phyloP scores from a whole-genome alignment of 1,140 invertebrate species.

The Zophobas morio region DNA sequence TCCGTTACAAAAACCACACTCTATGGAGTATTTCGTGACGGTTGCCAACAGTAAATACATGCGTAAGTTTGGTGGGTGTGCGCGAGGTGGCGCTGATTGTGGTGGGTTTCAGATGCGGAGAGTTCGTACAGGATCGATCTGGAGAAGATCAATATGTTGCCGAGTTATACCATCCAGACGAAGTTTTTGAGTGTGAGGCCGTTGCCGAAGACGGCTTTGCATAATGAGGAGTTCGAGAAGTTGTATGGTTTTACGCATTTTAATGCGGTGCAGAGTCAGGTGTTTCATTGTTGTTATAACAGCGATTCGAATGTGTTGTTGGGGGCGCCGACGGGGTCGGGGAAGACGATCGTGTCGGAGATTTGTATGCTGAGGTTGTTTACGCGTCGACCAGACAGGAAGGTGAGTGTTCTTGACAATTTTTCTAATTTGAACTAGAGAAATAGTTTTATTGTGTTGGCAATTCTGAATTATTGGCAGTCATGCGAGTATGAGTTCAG shows the following conservation, averaged over 20 bases:
- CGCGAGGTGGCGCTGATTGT: background rate
- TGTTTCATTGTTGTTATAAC: constrained; percentile 97
- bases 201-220: constrained; percentile 83
- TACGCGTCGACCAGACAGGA: constrained; percentile 83
- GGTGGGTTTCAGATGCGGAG: constrained; percentile 60
- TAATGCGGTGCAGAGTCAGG: constrained; percentile 99
- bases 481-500: too few species aligned
- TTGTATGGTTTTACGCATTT: constrained; percentile 96
- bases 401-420: constrained; percentile 66
- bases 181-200: constrained; percentile 94
- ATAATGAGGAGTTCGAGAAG: constrained; percentile 82
- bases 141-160: constrained; percentile 91
- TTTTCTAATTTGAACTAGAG: background rate
- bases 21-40: constrained; percentile 92
- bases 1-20: constrained; percentile 92
- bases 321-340: constrained; percentile 98
- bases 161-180: constrained; percentile 94
- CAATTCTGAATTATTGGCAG: too few species aligned
- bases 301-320: constrained; percentile 95
- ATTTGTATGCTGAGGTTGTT: constrained; percentile 97
- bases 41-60: constrained; percentile 94
- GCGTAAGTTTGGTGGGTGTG: constrained; percentile 68
- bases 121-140: constrained; percentile 81
- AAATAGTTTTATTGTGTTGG: too few species aligned
- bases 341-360: constrained; percentile 99